phyloP scores from a whole-genome alignment of 30 jellyfish, hydroid and myxozoan species.

The Aurelia sp. region DNA sequence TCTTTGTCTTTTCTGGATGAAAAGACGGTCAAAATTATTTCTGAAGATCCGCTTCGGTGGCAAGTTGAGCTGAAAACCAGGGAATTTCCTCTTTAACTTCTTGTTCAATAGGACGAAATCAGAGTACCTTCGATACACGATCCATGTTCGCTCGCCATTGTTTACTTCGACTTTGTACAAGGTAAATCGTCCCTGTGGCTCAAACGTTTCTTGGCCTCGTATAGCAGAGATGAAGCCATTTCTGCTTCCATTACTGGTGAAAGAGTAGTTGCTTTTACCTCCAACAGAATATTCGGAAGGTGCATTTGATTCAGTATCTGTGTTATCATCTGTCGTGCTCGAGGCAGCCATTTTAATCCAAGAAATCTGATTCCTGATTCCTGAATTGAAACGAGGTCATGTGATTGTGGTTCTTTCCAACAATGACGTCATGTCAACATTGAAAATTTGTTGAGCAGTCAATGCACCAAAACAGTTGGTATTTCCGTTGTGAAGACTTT shows the following conservation, averaged over 20 bases:
- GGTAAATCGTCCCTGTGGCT: slow-evolving; percentile 85
- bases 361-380: too few species aligned
- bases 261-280: slow-evolving; percentile 40
- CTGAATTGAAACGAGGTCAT: too few species aligned
- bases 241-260: slow-evolving; percentile 6
- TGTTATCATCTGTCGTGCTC: background rate
- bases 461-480: too few species aligned
- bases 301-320: slow-evolving; percentile 21
- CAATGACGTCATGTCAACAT: too few species aligned
- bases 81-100: slow-evolving; percentile 69
- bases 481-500: too few species aligned
- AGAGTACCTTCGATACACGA: slow-evolving; percentile 87
- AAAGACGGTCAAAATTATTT: slow-evolving; percentile 65
- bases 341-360: slow-evolving; percentile 14
- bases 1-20: slow-evolving; percentile 68
- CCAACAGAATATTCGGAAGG: slow-evolving; percentile 43
- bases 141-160: slow-evolving; percentile 80
- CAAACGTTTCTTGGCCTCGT: slow-evolving; percentile 77
- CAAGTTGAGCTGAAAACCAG: slow-evolving; percentile 70
- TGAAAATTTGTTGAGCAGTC: too few species aligned
- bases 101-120: slow-evolving; percentile 85
- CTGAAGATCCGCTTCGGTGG: slow-evolving; percentile 89
- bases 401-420: too few species aligned
- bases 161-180: slow-evolving; percentile 82
- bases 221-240: slow-evolving; percentile 61